phyloP scores from a whole-genome alignment of 2,113 vertebrate species.

The Trinectes maculatus region DNA sequence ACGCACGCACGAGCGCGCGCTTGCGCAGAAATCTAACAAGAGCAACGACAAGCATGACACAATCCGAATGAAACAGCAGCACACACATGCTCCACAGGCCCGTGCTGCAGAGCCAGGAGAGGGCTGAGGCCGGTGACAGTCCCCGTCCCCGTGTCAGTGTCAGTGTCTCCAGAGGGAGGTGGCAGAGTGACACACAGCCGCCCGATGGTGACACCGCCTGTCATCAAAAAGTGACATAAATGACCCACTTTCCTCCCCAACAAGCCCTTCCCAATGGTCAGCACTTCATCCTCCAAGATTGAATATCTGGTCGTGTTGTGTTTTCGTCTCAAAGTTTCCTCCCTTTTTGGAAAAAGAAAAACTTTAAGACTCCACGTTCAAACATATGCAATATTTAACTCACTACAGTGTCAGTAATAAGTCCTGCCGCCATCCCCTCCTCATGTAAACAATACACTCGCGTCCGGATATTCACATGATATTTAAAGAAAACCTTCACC shows the following conservation, averaged over 20 bases:
- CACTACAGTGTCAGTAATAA: no score
- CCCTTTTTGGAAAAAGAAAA: background rate
- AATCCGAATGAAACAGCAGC: conserved; percentile 38
- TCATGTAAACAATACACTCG: no score
- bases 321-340: background rate
- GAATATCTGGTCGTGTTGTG: background rate
- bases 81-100: conserved; percentile 2
- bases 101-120: conserved; percentile 23
- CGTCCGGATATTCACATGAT: no score
- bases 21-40: background rate
- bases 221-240: conserved; percentile 68
- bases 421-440: no score
- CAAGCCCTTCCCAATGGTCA: conserved; percentile 9
- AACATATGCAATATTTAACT: no score
- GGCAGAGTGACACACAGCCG: conserved; percentile 61
- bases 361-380: no score
- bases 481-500: no score
- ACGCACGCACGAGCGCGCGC: conserved; percentile 2
- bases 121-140: conserved; percentile 61
- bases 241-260: conserved; percentile 58
- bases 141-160: conserved; percentile 61
- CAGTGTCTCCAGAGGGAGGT: conserved; percentile 63
- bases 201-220: conserved; percentile 64
- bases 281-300: conserved; percentile 12
- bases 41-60: conserved; percentile 37